These are phyloP conservation scores for Allobates femoralis DNA, from an alignment of 2,797 vertebrate species.

Conservation along the genomic window DNA sequence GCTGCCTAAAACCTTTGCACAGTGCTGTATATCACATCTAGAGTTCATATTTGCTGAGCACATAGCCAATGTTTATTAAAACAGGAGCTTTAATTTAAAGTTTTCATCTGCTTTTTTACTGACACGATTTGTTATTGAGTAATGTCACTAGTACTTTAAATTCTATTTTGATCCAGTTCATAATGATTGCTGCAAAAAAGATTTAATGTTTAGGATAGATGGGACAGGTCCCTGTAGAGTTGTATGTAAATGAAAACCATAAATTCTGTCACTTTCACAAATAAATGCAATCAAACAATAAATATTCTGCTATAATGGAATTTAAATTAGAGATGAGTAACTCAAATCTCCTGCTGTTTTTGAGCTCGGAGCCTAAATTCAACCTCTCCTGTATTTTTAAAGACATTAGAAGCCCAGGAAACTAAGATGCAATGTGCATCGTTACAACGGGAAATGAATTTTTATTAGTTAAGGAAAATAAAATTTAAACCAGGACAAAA, in stretches of 20 bases:
- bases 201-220: slow-evolving; percentile 12
- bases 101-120: neutral
- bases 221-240: neutral
- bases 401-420: slow-evolving; percentile 13
- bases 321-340: slow-evolving; percentile 42
- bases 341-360: slow-evolving; percentile 42
- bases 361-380: slow-evolving; percentile 39
- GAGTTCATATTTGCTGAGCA: neutral
- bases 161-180: neutral
- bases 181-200: neutral
- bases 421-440: slow-evolving; percentile 25
- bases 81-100: neutral
- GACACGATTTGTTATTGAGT: neutral
- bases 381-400: slow-evolving; percentile 18
- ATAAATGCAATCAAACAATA: slow-evolving; percentile 41
- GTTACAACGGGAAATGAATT: slow-evolving; percentile 31
- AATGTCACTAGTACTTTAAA: neutral
- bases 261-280: slow-evolving; percentile 26
- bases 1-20: too few relatives aligned
- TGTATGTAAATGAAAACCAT: slow-evolving; percentile 10
- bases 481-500: slow-evolving; percentile 33
- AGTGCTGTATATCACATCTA: neutral
- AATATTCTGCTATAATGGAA: slow-evolving; percentile 39
- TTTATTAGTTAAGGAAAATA: slow-evolving; percentile 44
- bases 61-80: neutral